Evolutionary conservation across 2,797 vertebrate genomes (phyloP), one percentile per base, ranked within the genome.

Genomic region (Notolabrus celidotus): DNA sequence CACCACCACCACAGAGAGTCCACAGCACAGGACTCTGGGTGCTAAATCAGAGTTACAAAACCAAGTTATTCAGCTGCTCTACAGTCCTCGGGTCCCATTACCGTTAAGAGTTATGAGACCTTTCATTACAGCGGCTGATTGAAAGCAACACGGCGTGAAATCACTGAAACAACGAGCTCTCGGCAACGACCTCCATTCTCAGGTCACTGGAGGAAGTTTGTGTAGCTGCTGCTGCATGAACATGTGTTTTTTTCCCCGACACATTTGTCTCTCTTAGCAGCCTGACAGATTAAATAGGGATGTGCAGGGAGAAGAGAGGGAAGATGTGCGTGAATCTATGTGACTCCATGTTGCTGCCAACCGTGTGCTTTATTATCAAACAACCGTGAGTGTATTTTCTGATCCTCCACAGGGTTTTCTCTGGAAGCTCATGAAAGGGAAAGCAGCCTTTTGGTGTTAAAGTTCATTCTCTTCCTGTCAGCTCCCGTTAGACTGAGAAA

Each of bases 81-180:
- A 73, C 70, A 69, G 69, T 50, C 61, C 57, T 54, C n/a, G 19
- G 57, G 41, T 56, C 53, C 69, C 66, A 72, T 82, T 83, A 82
- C 51, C 19, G 8, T 66, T 20, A 38, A 36, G 53, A 71, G 72
- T 87, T 83, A 77, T 78, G 73, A 67, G 77, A 73, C 34, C 56
- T 75, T 80, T 82, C 65, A 83, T 75, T 69, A 69, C 58, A 57
- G 62, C 46, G 7, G 25, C 57, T 87, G 82, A 89, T 88, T 90
- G 70, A 86, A 91, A 80, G 83, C 86, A 88, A 86, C 83, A 56
- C 23, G 23, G 74, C 77, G 71, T 89, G 83, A 90, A 91, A 91
- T 88, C 81, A 68, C 79, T 83, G 74, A 79, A 76, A 85, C 82
- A 91, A 81, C 66, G 29, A 58, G 72, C 74, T 71, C 73, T 47